These are phyloP conservation scores for Lasioglossum leucozonium DNA, from an alignment of 2,888 invertebrate genomes.

Conservation along the genomic window DNA sequence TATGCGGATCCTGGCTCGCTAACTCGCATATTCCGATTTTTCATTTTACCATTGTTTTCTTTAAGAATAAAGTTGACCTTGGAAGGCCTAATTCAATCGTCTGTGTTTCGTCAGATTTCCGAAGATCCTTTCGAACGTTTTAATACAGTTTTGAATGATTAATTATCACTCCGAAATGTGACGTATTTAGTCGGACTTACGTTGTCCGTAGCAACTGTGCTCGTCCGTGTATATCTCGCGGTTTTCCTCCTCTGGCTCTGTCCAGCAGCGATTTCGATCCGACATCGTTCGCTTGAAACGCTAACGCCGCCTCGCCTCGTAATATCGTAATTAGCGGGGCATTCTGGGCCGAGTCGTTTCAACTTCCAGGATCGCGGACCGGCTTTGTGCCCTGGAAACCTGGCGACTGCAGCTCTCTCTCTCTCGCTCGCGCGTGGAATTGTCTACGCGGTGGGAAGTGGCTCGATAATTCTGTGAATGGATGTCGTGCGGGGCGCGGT, in stretches of 20 bases:
- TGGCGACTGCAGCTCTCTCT: not conserved
- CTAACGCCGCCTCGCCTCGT: not conserved
- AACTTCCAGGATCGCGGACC: not conserved
- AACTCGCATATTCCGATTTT: conserved; percentile 39
- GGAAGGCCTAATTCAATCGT: no score
- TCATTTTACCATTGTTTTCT: no score
- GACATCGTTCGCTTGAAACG: not conserved
- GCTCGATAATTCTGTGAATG: conserved; percentile 11
- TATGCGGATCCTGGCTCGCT: conserved; percentile 35
- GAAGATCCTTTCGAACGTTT: no score
- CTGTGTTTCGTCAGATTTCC: no score
- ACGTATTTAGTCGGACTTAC: not conserved
- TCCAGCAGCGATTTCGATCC: not conserved
- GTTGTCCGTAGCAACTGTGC: not conserved
- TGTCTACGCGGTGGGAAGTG: conserved; percentile 14
- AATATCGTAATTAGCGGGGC: conserved; percentile 11
- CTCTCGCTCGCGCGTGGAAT: not conserved
- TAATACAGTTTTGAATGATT: not conserved
- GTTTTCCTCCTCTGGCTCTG: not conserved
- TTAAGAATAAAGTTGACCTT: no score
- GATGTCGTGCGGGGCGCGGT: not conserved
- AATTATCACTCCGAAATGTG: not conserved
- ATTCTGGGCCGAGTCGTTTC: not conserved
- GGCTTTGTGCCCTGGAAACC: not conserved
- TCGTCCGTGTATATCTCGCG: not conserved